A percentile compares a stretch with the other conserved stretches of the same genome.
These are phyloP conservation scores for Actinernus sp. DNA, from an alignment of 92 coral and sea anemone species.

Conservation along the genomic window DNA sequence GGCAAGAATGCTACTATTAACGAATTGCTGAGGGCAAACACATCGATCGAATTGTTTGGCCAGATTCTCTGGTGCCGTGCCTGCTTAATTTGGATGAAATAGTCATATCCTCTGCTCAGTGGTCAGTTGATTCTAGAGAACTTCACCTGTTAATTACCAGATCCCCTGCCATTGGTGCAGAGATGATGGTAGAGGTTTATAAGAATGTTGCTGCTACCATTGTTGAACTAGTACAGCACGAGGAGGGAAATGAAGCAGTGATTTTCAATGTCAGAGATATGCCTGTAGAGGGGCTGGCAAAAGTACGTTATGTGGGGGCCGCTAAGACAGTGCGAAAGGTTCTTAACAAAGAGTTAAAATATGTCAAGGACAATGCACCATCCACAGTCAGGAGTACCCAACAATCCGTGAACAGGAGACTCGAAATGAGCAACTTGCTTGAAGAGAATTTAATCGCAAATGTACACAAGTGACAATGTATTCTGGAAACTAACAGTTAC, in stretches of 20 bases:
- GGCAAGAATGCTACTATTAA: no score
- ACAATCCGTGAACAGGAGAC: background rate
- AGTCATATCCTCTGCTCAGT: conserved; percentile 14
- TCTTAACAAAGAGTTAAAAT: background rate
- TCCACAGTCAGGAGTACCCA: background rate
- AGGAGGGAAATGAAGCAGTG: background rate
- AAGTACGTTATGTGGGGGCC: conserved; percentile 28
- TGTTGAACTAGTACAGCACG: background rate
- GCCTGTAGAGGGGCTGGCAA: conserved; percentile 10
- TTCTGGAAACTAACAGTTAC: conserved; percentile 24
- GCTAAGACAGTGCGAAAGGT: conserved; percentile 31
- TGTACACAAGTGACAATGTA: no score
- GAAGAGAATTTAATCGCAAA: conserved; percentile 12
- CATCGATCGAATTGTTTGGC: conserved; percentile 16
- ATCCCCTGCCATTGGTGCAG: no score
- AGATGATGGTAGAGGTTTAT: background rate
- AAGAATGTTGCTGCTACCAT: background rate
- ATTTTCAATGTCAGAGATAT: conserved; percentile 2
- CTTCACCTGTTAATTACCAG: conserved; percentile 42
- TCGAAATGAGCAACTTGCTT: background rate
- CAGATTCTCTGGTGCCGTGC: conserved; percentile 44
- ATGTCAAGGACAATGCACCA: conserved; percentile 5
- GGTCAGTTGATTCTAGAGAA: conserved; percentile 28
- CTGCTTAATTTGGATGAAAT: conserved; percentile 18
- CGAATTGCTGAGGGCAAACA: no score